A percentile compares a stretch with the other conserved stretches of the same genome.
These are phyloP conservation scores for Chironomus tentans DNA, from an alignment of 2,888 invertebrate species.

Conservation along the genomic window DNA sequence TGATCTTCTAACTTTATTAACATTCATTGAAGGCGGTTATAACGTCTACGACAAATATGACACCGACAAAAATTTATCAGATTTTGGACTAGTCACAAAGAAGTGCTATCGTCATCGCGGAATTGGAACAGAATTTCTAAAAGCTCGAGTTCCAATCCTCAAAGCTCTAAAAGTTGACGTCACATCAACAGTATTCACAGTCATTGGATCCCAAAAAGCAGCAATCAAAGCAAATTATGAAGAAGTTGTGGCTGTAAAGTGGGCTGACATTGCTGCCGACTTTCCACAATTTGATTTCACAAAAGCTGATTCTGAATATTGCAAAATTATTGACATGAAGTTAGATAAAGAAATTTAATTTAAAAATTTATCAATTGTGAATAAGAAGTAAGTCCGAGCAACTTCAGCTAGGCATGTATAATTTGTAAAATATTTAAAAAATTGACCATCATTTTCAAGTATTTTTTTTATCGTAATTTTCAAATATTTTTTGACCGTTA, in stretches of 20 bases:
- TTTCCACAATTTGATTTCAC: not conserved
- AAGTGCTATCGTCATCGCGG: slow-evolving; percentile 11
- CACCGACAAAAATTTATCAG: slow-evolving; percentile 4
- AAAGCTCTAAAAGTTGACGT: slow-evolving; percentile 4
- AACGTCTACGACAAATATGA: not conserved
- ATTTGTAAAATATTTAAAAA: too few species aligned
- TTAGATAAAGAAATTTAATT: not conserved
- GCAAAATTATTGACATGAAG: not conserved
- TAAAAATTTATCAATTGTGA: too few species aligned
- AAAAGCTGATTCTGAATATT: not conserved
- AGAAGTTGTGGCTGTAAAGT: not conserved
- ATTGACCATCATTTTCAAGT: too few species aligned
- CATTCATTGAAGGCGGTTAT: not conserved
- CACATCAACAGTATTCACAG: slow-evolving; percentile 14
- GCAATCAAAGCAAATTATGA: slow-evolving; percentile 2
- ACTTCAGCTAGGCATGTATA: too few species aligned
- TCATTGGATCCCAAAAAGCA: slow-evolving; percentile 15
- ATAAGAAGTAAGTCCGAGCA: too few species aligned
- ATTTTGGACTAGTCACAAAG: not conserved
- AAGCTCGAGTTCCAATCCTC: not conserved
- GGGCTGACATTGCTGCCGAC: not conserved
- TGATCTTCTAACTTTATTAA: not conserved
- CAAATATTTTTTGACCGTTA: too few species aligned
- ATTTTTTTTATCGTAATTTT: too few species aligned
- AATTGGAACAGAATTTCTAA: slow-evolving; percentile 5